Percentiles rank a stretch among this genome's conserved stretches.
Conservation (phyloP, 2,797 vertebrate genomes). For the Gila robusta region DNA sequence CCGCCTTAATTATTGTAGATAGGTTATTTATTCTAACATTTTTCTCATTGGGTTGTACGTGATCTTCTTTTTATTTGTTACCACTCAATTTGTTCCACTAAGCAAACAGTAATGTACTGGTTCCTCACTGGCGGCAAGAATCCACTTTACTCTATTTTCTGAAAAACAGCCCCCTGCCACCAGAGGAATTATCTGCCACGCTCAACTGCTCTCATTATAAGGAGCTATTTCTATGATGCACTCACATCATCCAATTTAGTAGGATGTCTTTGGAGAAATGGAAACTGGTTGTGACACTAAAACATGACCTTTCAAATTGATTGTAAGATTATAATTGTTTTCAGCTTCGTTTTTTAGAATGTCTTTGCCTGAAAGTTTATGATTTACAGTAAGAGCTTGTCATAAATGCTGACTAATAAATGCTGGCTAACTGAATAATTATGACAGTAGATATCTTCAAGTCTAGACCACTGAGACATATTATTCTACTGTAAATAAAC, state of each 20-base stretch:
- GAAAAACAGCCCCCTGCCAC: conserved; percentile 47
- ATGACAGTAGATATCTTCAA: background rate
- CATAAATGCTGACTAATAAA: conserved; percentile 17
- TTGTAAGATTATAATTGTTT: conserved; percentile 29
- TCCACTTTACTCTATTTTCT: conserved; percentile 51
- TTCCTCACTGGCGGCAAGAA: conserved; percentile 43
- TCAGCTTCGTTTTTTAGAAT: background rate
- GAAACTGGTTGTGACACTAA: conserved; percentile 23
- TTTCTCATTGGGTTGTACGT: conserved; percentile 37
- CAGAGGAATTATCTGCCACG: conserved; percentile 47
- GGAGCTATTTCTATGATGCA: conserved; percentile 28
- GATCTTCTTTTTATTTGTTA: conserved; percentile 52
- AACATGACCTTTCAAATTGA: conserved; percentile 16
- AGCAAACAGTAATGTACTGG: conserved; percentile 59
- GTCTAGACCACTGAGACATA: background rate
- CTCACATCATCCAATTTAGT: conserved; percentile 32
- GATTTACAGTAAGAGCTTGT: background rate
- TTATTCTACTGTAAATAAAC: background rate
- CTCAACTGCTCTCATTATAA: conserved; percentile 43
- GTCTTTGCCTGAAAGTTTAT: background rate
- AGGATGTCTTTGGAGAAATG: conserved; percentile 10
- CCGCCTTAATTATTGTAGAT: background rate
- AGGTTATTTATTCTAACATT: conserved; percentile 27
- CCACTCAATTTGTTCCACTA: conserved; percentile 48
- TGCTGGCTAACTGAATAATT: background rate